phyloP scores from a whole-genome alignment of 2,113 vertebrate genomes.

The Edolisoma coerulescens region DNA sequence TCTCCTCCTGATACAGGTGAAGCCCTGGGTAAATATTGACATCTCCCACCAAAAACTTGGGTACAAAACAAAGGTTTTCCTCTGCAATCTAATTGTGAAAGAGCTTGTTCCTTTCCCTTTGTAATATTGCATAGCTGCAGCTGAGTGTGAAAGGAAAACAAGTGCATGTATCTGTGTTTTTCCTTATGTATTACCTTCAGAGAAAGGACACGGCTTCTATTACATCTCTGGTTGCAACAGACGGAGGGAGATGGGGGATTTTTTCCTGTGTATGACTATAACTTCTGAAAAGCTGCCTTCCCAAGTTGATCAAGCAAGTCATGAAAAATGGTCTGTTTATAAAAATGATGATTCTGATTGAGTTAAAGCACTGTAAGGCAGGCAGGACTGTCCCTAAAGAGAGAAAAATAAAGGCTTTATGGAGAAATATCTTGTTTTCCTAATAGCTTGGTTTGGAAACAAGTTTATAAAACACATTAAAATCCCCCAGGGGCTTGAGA shows the following conservation, averaged over 20 bases:
- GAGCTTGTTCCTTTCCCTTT: background rate
- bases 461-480: conserved; percentile 53
- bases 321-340: conserved; percentile 48
- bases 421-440: conserved; percentile 55
- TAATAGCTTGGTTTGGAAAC: conserved; percentile 47
- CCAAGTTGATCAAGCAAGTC: conserved; percentile 20
- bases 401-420: conserved; percentile 32
- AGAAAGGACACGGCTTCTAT: background rate
- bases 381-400: conserved; percentile 27
- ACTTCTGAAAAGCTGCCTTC: conserved; percentile 14
- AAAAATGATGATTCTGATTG: conserved; percentile 45
- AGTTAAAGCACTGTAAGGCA: conserved; percentile 28
- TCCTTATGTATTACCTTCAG: background rate
- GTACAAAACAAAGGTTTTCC: background rate
- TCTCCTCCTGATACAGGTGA: background rate
- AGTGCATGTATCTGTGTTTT: background rate
- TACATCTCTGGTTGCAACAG: background rate
- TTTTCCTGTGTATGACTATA: background rate
- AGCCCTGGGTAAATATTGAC: conserved; percentile 9
- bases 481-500: conserved; percentile 1
- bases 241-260: background rate
- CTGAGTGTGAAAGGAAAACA: background rate
- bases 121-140: background rate
- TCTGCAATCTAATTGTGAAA: conserved; percentile 11
- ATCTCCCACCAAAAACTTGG: background rate